These are phyloP conservation scores for Arrhamphus sclerolepis DNA, from an alignment of 2,797 vertebrate genomes.

Conservation along the genomic window DNA sequence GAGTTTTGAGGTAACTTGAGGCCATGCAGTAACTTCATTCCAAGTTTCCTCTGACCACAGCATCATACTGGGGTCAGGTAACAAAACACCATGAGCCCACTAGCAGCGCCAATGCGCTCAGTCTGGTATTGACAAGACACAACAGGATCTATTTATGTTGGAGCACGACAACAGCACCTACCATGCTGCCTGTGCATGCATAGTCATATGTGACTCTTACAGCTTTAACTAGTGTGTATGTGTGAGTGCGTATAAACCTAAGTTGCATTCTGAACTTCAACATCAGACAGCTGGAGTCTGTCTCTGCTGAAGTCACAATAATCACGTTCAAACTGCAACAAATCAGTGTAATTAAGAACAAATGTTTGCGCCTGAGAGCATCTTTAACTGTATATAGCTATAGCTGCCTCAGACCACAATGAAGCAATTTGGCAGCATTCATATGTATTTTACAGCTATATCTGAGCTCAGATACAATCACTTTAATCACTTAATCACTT, in stretches of 20 bases:
- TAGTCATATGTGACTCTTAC: slow-evolving; percentile 4
- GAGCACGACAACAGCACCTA: slow-evolving; percentile 51
- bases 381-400: slow-evolving; percentile 20
- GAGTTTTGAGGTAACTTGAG: slow-evolving; percentile 19
- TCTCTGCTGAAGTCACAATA: slow-evolving; percentile 37
- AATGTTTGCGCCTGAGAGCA: slow-evolving; percentile 27
- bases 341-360: slow-evolving; percentile 38
- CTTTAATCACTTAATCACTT: too few species aligned
- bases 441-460: slow-evolving; percentile 4
- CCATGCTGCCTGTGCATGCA: slow-evolving; percentile 20
- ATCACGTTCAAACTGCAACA: slow-evolving; percentile 38
- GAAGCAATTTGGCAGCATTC: slow-evolving; percentile 27
- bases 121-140: slow-evolving; percentile 39
- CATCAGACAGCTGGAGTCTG: slow-evolving; percentile 19
- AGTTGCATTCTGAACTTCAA: slow-evolving; percentile 17
- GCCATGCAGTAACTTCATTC: slow-evolving; percentile 47
- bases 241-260: slow-evolving; percentile 2
- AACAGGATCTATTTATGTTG: slow-evolving; percentile 56
- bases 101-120: slow-evolving; percentile 32
- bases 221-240: slow-evolving; percentile 7
- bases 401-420: slow-evolving; percentile 20
- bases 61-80: slow-evolving; percentile 61
- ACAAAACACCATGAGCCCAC: slow-evolving; percentile 54
- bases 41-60: slow-evolving; percentile 44
- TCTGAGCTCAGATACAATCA: slow-evolving; percentile 4